These are phyloP conservation scores for Paratrypauchen microcephalus DNA, from an alignment of 2,797 vertebrate species.

Conservation along the genomic window DNA sequence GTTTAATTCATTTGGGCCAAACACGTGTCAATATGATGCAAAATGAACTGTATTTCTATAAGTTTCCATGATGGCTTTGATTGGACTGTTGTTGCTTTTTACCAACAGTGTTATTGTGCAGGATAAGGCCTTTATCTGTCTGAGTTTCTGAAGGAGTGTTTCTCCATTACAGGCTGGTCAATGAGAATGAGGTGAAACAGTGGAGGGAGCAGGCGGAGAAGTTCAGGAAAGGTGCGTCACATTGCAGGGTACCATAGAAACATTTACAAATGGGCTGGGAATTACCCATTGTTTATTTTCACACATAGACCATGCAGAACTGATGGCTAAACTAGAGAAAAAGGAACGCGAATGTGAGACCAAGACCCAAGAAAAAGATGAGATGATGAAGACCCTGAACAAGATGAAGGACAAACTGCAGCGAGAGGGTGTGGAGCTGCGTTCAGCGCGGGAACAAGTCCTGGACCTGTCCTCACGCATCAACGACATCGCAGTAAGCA, in stretches of 20 bases:
- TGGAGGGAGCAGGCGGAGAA: slow-evolving; percentile 97
- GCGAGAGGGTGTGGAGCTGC: slow-evolving; percentile 91
- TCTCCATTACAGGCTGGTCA: slow-evolving; percentile 85
- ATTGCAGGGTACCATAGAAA: slow-evolving; percentile 24
- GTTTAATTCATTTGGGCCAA: slow-evolving; percentile 9
- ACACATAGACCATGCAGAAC: slow-evolving; percentile 84
- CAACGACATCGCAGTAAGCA: slow-evolving; percentile 84
- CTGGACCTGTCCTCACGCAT: slow-evolving; percentile 87
- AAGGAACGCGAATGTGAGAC: slow-evolving; percentile 95
- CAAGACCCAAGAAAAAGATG: slow-evolving; percentile 94
- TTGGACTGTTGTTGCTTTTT: slow-evolving; percentile 37
- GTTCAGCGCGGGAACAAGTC: slow-evolving; percentile 89
- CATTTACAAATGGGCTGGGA: neutral
- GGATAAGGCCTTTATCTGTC: neutral
- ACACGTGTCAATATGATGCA: slow-evolving; percentile 18
- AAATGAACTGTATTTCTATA: slow-evolving; percentile 4
- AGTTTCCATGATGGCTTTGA: slow-evolving; percentile 22
- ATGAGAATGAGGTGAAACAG: slow-evolving; percentile 96
- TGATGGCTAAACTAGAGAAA: slow-evolving; percentile 87
- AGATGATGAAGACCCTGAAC: slow-evolving; percentile 98
- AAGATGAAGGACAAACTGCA: slow-evolving; percentile 99
- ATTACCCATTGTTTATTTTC: neutral
- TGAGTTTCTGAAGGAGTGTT: neutral
- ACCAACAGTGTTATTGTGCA: neutral
- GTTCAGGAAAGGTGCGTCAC: slow-evolving; percentile 89